Base-by-base conservation (phyloP, 37 sponge, comb jelly and placozoan genomes). In the Amphimedon queenslandica region DNA sequence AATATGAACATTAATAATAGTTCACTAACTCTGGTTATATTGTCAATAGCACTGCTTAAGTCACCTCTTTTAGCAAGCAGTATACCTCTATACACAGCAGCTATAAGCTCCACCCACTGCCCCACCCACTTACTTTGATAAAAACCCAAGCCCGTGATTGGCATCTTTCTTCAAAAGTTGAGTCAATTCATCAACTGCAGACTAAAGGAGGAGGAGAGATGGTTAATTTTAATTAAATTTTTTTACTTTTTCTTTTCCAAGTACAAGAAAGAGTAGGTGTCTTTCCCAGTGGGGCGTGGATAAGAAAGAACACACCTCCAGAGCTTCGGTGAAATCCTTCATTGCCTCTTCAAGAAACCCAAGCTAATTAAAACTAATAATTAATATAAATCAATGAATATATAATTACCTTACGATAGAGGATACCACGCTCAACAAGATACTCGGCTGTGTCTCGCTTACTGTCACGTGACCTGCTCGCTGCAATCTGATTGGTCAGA, bases 61-160 rank as follows among this genome's bases (percentile, higher is more conserved):
- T 75, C 76, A 20, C 84, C 84, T 18, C 36, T 11, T 16, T 75
- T 64, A 2, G 58, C n/a, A 11, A 71, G 51, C 16, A 67, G 29
- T 31, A 41, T 37, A 40, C 69, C 85, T 37, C 79, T 78, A 63
- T 56, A 38, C 8, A 47, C 13, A n/a, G n/a, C n/a, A n/a, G n/a
- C n/a, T n/a, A n/a, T n/a, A n/a, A n/a, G n/a, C n/a, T n/a, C n/a
- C n/a, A n/a, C n/a, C n/a, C n/a, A n/a, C n/a, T n/a, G n/a, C n/a
- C n/a, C n/a, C n/a, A n/a, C 40, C 20, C 34, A 32, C 63, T 29
- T 40, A 30, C 27, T 61, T 39, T 35, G 38, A n/a, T 37, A 29
- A 24, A 32, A 74, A 58, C 1, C 13, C 24, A 1, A 32, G 25
- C 25, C 24, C 2, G 1, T 74, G 60, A 1, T 34, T 32, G 38